Evolutionary conservation across 2,113 vertebrate genomes (phyloP).

Genomic region (Neolamprologus toae): DNA sequence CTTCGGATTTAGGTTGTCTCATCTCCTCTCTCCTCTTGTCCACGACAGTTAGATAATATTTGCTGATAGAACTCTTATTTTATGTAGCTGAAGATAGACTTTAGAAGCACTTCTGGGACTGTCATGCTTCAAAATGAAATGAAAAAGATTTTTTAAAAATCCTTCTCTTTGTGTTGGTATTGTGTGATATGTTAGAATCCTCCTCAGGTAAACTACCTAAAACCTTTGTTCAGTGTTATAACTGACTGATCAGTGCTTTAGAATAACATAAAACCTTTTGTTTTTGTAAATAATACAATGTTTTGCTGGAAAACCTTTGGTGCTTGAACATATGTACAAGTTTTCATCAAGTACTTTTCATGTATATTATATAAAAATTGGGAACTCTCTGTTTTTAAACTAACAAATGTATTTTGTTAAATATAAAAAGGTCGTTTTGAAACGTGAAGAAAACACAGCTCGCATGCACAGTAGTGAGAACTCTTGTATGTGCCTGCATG

Average conservation of each 20-base stretch:
- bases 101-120: not conserved
- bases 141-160: not conserved
- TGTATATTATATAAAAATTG: not conserved
- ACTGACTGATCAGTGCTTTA: not conserved
- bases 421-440: not conserved
- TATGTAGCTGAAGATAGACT: not conserved
- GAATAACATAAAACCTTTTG: not conserved
- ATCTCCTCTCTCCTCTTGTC: not conserved
- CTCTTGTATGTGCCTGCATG: not conserved
- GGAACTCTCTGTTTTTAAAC: not conserved
- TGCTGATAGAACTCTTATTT: not conserved
- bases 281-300: not conserved
- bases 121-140: not conserved
- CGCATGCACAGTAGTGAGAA: not conserved
- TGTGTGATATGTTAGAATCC: not conserved
- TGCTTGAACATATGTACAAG: not conserved
- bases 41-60: not conserved
- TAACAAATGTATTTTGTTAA: not conserved
- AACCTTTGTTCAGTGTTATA: not conserved
- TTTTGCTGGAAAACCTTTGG: not conserved
- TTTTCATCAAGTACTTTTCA: not conserved
- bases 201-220: not conserved
- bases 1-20: not conserved
- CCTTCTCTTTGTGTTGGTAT: not conserved
- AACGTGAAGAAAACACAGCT: not conserved